Conservation (phyloP, 2,113 vertebrate genomes). For the Gadus chalcogrammus region DNA sequence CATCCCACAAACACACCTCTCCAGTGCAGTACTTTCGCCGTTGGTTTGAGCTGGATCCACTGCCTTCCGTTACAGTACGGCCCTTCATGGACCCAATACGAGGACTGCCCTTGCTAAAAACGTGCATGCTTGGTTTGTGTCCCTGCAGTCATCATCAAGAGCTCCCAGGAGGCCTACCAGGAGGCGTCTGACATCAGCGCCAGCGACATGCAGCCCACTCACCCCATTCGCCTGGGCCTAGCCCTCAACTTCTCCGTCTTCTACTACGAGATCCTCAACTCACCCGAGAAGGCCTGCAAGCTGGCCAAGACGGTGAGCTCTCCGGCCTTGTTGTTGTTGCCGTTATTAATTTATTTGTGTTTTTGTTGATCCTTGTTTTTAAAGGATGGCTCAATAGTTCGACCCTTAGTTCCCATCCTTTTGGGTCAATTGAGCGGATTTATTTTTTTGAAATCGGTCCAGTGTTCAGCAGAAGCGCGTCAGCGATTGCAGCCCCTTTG, state of each 20-base stretch:
- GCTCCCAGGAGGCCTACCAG: constrained; percentile 86
- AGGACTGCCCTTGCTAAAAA: no score
- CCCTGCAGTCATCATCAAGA: constrained; percentile 76
- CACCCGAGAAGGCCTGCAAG: constrained; percentile 84
- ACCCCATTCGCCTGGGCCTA: constrained; percentile 95
- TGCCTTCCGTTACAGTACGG: no score
- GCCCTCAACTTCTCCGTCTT: constrained; percentile 98
- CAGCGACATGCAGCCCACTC: constrained; percentile 87
- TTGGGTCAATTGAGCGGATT: no score
- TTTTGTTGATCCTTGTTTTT: neutral
- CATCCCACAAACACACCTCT: no score
- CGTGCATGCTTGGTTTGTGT: neutral
- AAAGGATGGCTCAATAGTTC: neutral
- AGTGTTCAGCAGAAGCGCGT: no score
- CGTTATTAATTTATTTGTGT: no score
- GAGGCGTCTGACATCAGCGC: constrained; percentile 88
- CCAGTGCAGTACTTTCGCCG: no score
- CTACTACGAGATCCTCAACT: constrained; percentile 93
- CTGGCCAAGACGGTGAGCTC: constrained; percentile 87
- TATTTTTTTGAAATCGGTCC: no score
- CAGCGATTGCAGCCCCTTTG: no score
- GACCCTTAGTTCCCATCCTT: no score
- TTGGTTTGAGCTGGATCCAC: no score
- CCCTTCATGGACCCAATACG: no score
- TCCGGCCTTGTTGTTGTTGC: neutral